Percentiles rank a stretch among this genome's conserved stretches.
phyloP scores from a whole-genome alignment of 2,797 vertebrate genomes.

The Pipistrellus pipistrellus region DNA sequence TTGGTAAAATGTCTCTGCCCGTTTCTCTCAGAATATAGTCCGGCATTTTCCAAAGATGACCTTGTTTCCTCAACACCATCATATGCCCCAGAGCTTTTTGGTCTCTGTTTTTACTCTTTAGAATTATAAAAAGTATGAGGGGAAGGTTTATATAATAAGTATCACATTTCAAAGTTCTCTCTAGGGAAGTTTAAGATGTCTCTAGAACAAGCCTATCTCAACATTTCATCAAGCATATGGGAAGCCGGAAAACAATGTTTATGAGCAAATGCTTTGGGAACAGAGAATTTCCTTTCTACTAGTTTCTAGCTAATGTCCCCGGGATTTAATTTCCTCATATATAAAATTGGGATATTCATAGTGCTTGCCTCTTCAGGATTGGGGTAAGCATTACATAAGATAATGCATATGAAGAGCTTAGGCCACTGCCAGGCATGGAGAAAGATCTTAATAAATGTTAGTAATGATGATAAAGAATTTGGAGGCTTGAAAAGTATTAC shows the following conservation, averaged over 20 bases:
- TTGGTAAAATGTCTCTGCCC: conserved; percentile 21
- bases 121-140: conserved; percentile 54
- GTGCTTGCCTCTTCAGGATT: conserved; percentile 42
- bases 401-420: conserved; percentile 50
- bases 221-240: conserved; percentile 23
- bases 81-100: not conserved
- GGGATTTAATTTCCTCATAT: conserved; percentile 66
- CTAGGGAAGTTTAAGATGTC: conserved; percentile 58
- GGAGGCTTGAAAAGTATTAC: conserved; percentile 50
- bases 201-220: conserved; percentile 55
- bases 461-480: conserved; percentile 63
- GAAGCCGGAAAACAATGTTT: conserved; percentile 57
- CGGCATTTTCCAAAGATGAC: conserved; percentile 45
- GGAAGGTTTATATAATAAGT: conserved; percentile 57
- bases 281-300: conserved; percentile 60
- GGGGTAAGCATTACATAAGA: conserved; percentile 2
- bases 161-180: conserved; percentile 41
- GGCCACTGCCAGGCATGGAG: conserved; percentile 24
- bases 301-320: conserved; percentile 51
- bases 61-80: conserved; percentile 28
- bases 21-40: conserved; percentile 57
- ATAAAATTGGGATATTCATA: conserved; percentile 63
- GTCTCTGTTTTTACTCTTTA: conserved; percentile 41
- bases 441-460: conserved; percentile 61
- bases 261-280: conserved; percentile 48